phyloP scores from a whole-genome alignment of 1,140 invertebrate species.

The Limonius californicus region DNA sequence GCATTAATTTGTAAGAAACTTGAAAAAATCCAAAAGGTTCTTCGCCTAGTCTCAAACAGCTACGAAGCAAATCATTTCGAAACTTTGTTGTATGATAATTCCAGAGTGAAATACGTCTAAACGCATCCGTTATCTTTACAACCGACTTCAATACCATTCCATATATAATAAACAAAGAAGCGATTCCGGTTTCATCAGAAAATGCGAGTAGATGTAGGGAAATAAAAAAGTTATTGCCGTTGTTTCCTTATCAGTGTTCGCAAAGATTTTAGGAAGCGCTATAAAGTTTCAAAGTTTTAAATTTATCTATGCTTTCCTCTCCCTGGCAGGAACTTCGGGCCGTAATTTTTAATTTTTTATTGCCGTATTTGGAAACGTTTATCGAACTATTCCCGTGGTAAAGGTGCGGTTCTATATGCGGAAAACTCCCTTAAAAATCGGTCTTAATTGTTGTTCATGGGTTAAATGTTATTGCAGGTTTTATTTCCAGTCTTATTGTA shows the following conservation, averaged over 20 bases:
- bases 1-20: no score
- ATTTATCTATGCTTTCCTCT: slow-evolving; percentile 8
- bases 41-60: no score
- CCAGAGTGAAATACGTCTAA: no score
- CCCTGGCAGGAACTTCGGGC: background rate
- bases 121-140: background rate
- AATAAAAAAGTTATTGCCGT: slow-evolving; percentile 11
- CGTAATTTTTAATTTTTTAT: background rate
- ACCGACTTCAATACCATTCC: background rate
- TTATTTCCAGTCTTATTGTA: no score
- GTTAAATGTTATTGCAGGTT: no score
- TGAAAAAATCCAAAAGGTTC: no score
- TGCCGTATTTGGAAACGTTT: background rate
- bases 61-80: no score
- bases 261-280: slow-evolving; percentile 2
- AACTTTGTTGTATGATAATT: no score
- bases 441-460: no score
- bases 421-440: no score
- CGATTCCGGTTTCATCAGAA: background rate
- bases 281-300: slow-evolving; percentile 15
- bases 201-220: background rate
- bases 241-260: slow-evolving; percentile 13
- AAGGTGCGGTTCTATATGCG: no score
- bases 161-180: background rate
- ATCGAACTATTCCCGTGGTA: background rate